Percentiles rank a stretch among this genome's conserved stretches.
Evolutionary conservation across 2,797 vertebrate species (phyloP).

Genomic region (Enteromius radiatus): DNA sequence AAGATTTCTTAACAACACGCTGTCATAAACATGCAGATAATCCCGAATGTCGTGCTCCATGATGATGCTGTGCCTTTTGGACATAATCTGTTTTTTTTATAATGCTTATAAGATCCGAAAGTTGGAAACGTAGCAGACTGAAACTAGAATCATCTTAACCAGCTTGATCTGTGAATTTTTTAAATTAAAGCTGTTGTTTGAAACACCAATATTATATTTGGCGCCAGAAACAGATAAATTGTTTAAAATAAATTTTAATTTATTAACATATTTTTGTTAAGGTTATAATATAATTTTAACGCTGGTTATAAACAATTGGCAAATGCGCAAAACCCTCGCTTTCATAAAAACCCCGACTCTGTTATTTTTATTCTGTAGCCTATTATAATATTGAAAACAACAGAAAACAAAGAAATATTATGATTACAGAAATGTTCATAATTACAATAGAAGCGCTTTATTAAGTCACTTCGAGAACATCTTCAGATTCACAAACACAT

Average conservation of each 20-base stretch:
- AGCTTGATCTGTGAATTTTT: no score
- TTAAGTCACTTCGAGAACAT: neutral
- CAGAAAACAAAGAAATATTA: neutral
- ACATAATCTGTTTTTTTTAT: no score
- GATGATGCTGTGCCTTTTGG: no score
- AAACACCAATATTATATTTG: neutral
- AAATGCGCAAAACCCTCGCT: neutral
- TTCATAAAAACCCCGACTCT: neutral
- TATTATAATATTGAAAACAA: neutral
- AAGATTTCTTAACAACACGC: no score
- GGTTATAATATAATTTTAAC: neutral
- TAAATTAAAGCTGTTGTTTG: no score
- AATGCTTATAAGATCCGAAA: no score
- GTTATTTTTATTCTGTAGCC: neutral
- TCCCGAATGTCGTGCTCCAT: no score
- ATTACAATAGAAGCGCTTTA: constrained; percentile 1
- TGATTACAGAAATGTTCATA: neutral
- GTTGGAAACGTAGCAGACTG: no score
- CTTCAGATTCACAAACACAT: neutral
- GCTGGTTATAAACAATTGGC: neutral
- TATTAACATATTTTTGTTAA: neutral
- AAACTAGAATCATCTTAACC: no score
- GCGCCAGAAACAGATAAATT: no score
- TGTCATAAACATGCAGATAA: no score
- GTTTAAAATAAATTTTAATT: no score